phyloP scores from a whole-genome alignment of 2,113 vertebrate genomes.

The Pandion haliaetus region DNA sequence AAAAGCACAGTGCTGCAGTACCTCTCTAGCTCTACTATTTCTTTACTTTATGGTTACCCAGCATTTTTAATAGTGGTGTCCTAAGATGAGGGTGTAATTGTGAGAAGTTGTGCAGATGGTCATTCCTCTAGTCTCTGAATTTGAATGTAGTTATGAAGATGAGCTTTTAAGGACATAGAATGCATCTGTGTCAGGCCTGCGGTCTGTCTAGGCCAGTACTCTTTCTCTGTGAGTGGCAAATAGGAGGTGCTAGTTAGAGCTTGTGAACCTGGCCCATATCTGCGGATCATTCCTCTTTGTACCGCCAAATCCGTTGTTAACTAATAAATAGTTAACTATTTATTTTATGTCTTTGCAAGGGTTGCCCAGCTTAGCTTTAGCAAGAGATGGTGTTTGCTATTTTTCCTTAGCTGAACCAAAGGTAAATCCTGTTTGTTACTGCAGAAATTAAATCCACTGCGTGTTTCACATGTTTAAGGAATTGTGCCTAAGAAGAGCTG shows the following conservation, averaged over 20 bases:
- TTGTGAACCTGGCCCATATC: background rate
- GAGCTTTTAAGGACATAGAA: background rate
- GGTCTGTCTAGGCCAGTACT: background rate
- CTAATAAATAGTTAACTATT: background rate
- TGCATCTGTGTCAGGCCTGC: background rate
- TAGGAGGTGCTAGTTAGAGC: background rate
- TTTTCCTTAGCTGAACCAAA: background rate
- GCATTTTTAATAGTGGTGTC: background rate
- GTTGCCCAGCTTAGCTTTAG: background rate
- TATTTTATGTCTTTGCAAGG: background rate
- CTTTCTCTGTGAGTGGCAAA: background rate
- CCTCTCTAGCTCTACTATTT: background rate
- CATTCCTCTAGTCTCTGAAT: background rate
- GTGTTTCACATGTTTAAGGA: background rate
- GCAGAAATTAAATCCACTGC: background rate
- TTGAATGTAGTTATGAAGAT: background rate
- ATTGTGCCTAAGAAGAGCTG: background rate
- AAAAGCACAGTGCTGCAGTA: background rate
- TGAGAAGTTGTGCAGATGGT: background rate
- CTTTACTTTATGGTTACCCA: background rate
- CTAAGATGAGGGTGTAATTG: background rate
- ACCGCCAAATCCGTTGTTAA: background rate
- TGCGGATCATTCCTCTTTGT: background rate
- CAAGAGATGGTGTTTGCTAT: background rate
- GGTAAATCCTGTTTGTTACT: background rate